Conservation (phyloP, 2,797 vertebrate species). For the Emys orbicularis region DNA sequence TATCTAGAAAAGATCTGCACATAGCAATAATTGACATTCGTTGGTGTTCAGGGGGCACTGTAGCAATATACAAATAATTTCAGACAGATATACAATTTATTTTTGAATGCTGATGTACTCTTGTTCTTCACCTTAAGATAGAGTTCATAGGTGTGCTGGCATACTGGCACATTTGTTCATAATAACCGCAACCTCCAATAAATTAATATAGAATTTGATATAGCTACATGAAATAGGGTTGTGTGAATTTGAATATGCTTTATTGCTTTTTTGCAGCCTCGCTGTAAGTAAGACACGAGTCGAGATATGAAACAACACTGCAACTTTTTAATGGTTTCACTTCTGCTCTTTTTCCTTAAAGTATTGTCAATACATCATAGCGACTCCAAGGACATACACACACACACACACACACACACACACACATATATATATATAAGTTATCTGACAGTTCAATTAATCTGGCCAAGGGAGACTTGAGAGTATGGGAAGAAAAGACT, state of each 20-base stretch:
- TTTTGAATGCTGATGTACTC: not conserved
- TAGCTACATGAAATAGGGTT: not conserved
- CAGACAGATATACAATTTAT: not conserved
- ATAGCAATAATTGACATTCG: not conserved
- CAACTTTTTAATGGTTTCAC: not conserved
- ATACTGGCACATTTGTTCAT: not conserved
- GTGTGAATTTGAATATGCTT: not conserved
- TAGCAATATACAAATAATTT: not conserved
- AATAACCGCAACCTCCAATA: not conserved
- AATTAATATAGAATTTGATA: not conserved
- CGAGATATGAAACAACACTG: not conserved
- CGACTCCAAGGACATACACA: not conserved
- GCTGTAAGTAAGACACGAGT: not conserved
- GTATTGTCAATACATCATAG: not conserved
- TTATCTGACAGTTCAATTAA: not conserved
- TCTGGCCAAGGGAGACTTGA: not conserved
- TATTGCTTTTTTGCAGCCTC: not conserved
- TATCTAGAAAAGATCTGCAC: not conserved
- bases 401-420: no score
- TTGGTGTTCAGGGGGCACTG: not conserved
- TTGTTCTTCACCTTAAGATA: not conserved
- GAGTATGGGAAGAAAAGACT: not conserved
- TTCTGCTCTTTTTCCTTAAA: not conserved
- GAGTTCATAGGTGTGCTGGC: not conserved
- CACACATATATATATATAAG: not conserved